Conservation (phyloP, 1,140 invertebrate genomes). For the Pachyrhynchus sulphureomaculatus region DNA sequence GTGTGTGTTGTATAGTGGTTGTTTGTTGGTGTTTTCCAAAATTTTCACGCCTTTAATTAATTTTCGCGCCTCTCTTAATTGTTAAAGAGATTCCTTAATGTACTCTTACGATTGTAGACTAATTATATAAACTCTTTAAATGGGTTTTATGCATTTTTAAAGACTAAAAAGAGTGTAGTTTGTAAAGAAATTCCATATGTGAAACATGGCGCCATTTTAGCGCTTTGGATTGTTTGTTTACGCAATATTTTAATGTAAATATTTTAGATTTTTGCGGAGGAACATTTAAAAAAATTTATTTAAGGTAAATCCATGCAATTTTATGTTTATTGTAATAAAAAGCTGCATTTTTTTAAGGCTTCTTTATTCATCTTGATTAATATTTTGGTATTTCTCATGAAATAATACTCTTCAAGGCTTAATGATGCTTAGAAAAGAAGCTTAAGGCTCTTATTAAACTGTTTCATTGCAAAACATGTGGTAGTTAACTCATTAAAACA, state of each 20-base stretch:
- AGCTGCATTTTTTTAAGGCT: too few species aligned
- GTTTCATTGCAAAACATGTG: too few species aligned
- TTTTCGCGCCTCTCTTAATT: background rate
- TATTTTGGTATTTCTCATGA: too few species aligned
- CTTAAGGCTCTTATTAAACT: too few species aligned
- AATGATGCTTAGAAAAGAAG: too few species aligned
- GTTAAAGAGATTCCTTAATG: background rate
- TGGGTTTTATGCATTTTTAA: background rate
- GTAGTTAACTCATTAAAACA: too few species aligned
- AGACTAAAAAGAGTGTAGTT: background rate
- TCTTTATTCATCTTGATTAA: too few species aligned
- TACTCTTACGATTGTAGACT: background rate
- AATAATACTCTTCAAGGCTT: too few species aligned
- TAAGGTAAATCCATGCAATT: background rate
- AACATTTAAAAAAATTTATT: background rate
- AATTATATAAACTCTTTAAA: background rate
- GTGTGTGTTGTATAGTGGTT: background rate
- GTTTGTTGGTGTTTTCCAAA: background rate
- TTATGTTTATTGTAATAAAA: too few species aligned
- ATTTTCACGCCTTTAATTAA: background rate
- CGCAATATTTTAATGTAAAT: background rate
- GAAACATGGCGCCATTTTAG: slow-evolving; percentile 20
- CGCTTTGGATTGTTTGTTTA: slow-evolving; percentile 18
- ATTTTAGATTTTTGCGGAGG: background rate
- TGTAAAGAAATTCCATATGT: background rate